Conservation (phyloP, 2,888 invertebrate species). For the Barypeithes pellucidus region DNA sequence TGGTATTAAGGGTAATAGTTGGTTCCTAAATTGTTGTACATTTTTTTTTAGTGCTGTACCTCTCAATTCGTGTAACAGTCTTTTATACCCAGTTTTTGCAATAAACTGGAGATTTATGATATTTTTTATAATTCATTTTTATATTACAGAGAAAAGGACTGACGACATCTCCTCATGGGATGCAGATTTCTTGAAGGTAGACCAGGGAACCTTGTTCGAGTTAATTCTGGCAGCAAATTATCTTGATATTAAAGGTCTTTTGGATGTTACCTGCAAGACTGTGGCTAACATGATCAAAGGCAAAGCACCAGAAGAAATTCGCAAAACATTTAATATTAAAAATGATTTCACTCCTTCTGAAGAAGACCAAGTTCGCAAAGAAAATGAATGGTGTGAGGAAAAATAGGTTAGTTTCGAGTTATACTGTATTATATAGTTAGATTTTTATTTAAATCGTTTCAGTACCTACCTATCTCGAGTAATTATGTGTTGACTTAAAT, state of each 20-base stretch:
- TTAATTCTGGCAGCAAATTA: conserved; percentile 98
- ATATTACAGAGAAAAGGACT: conserved; percentile 87
- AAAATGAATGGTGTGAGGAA: conserved; percentile 96
- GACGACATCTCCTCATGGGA: conserved; percentile 99
- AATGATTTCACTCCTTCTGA: conserved; percentile 97
- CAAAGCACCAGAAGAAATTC: conserved; percentile 97
- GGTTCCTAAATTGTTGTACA: too few relatives aligned
- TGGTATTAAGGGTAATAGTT: too few relatives aligned
- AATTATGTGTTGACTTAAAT: not conserved
- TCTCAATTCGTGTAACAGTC: too few relatives aligned
- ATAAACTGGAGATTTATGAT: too few relatives aligned
- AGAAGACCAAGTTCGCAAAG: conserved; percentile 98
- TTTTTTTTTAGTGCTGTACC: too few relatives aligned
- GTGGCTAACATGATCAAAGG: conserved; percentile 99
- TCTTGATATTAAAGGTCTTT: conserved; percentile 93
- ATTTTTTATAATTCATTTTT: too few relatives aligned
- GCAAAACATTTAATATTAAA: conserved; percentile 97
- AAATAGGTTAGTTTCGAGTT: conserved; percentile 72
- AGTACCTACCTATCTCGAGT: conserved; percentile 3
- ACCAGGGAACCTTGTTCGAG: conserved; percentile 97
- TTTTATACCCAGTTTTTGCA: too few relatives aligned
- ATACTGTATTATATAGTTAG: conserved; percentile 21
- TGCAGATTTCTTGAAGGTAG: conserved; percentile 98
- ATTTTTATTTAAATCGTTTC: conserved; percentile 18
- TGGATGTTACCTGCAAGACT: conserved; percentile 98